Evolutionary conservation across 2,113 vertebrate species (phyloP).

Genomic region (human (Homo sapiens)): DNA sequence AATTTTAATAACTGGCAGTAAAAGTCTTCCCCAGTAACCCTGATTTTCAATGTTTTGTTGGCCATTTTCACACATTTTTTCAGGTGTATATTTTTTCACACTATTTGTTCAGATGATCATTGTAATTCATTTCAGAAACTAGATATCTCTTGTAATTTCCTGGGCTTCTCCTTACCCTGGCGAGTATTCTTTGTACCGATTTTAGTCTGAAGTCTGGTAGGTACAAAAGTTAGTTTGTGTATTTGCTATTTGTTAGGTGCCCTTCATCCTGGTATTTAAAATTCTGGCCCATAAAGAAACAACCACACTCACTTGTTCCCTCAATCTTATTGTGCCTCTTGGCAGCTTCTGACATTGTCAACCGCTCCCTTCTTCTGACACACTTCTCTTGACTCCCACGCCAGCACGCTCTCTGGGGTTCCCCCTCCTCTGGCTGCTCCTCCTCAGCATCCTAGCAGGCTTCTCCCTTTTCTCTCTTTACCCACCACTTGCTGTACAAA

Average conservation of each 20-base stretch:
- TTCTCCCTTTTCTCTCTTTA: not conserved
- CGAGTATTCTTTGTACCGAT: not conserved
- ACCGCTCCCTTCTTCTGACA: not conserved
- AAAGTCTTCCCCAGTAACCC: not conserved
- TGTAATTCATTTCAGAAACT: conserved; percentile 4
- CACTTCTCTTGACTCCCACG: not conserved
- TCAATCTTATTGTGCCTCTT: not conserved
- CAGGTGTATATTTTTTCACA: not conserved
- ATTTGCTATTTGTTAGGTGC: not conserved
- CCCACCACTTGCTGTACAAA: not conserved
- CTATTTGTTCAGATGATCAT: not conserved
- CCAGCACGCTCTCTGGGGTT: not conserved
- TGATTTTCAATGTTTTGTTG: not conserved
- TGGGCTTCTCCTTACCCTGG: not conserved
- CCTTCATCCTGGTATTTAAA: not conserved
- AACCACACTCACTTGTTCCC: no score
- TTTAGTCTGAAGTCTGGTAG: not conserved
- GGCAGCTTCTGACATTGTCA: not conserved
- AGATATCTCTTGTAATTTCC: not conserved
- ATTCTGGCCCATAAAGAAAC: not conserved
- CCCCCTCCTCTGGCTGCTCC: not conserved
- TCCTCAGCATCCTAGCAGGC: not conserved
- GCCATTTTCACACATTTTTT: not conserved
- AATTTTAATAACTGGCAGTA: not conserved
- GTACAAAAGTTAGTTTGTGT: not conserved